Percentiles rank a stretch among this genome's conserved stretches.
Conservation (phyloP, 2,113 vertebrate species). For the Muntiacus reevesi region DNA sequence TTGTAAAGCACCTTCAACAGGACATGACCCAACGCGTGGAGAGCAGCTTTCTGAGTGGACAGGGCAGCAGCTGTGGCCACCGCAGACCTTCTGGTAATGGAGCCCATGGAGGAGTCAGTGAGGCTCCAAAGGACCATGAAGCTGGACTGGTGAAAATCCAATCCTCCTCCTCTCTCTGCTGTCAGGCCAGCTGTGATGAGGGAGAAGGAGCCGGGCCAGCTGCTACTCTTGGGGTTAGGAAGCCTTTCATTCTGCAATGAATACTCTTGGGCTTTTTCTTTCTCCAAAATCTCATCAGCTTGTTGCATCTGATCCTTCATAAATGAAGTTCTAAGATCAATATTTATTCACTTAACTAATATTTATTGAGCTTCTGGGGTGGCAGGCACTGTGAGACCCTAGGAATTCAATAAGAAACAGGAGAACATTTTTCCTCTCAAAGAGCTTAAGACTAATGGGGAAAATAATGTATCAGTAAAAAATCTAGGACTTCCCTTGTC, state of each 20-base stretch:
- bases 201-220: background rate
- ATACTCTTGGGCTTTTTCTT: background rate
- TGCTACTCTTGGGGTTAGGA: background rate
- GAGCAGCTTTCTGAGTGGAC: background rate
- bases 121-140: background rate
- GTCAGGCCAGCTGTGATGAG: background rate
- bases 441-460: background rate
- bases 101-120: background rate
- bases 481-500: background rate
- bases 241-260: background rate
- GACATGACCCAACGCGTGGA: background rate
- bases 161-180: fast-evolving
- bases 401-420: background rate
- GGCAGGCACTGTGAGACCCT: background rate
- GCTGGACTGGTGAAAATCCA: background rate
- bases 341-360: background rate
- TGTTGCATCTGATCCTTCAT: background rate
- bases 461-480: background rate
- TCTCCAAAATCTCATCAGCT: background rate
- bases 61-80: background rate
- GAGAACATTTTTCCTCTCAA: background rate
- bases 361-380: background rate
- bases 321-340: background rate
- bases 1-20: background rate
- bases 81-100: background rate